phyloP scores from a whole-genome alignment of 1,140 invertebrate species.

The Anoplophora glabripennis region DNA sequence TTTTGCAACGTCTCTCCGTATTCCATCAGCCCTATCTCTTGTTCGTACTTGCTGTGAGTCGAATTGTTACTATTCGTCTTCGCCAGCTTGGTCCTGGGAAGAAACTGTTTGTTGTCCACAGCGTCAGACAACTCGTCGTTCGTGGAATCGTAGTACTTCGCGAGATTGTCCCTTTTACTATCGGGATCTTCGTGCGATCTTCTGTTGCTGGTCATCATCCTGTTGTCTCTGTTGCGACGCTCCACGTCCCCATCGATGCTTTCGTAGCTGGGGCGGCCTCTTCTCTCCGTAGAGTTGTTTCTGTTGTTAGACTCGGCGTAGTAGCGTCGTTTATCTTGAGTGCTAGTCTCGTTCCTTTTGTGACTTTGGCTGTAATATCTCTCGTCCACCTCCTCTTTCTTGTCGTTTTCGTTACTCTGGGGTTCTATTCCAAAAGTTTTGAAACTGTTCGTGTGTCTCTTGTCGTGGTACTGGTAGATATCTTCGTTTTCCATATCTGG shows the following conservation, averaged over 20 bases:
- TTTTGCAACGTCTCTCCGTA: conserved; percentile 50
- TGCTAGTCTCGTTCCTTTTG: conserved; percentile 51
- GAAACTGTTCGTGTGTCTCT: conserved; percentile 35
- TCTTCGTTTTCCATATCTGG: conserved; percentile 26
- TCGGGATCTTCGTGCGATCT: conserved; percentile 41
- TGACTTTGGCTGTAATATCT: conserved; percentile 51
- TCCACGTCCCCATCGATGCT: conserved; percentile 46
- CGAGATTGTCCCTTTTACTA: conserved; percentile 35
- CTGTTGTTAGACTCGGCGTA: conserved; percentile 30
- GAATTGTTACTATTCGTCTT: conserved; percentile 58
- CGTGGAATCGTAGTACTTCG: conserved; percentile 54
- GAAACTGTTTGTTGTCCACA: conserved; percentile 58
- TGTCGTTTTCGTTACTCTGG: conserved; percentile 44
- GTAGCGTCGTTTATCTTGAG: conserved; percentile 43
- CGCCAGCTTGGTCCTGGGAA: conserved; percentile 69
- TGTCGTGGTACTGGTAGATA: conserved; percentile 33
- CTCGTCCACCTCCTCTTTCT: conserved; percentile 49
- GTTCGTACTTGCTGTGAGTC: conserved; percentile 33
- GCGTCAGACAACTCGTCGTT: conserved; percentile 57
- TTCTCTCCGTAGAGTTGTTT: conserved; percentile 52
- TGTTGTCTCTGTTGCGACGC: conserved; percentile 49
- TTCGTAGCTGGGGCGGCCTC: conserved; percentile 42
- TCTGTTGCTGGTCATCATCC: conserved; percentile 46
- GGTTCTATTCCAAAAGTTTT: conserved; percentile 43
- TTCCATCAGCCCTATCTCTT: conserved; percentile 49